Conservation (phyloP, 2,888 invertebrate species). For the Aphidius colemani region DNA sequence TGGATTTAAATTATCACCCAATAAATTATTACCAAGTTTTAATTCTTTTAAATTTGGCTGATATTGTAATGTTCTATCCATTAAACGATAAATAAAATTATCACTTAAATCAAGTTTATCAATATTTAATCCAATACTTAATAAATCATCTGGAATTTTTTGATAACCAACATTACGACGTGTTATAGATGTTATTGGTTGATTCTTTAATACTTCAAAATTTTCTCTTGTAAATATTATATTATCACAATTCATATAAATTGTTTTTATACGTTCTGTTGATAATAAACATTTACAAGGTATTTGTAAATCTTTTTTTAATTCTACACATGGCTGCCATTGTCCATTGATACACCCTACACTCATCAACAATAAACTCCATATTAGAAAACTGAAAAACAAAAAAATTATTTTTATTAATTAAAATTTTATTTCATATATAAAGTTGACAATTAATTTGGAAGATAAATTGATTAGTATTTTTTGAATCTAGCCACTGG, state of each 20-base stretch:
- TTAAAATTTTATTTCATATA: too few species aligned
- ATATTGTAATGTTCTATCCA: constrained; percentile 74
- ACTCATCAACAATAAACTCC: constrained; percentile 30
- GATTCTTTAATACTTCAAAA: constrained; percentile 76
- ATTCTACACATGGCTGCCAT: constrained; percentile 78
- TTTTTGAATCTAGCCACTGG: neutral
- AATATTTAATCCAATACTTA: constrained; percentile 67
- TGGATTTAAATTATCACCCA: constrained; percentile 88
- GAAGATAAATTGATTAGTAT: neutral
- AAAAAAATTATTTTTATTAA: neutral
- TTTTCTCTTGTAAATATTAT: constrained; percentile 82
- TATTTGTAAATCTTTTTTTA: constrained; percentile 75
- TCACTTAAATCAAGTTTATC: constrained; percentile 80
- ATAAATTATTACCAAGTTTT: constrained; percentile 77
- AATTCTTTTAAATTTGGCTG: constrained; percentile 72
- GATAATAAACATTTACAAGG: constrained; percentile 69
- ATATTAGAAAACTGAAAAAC: constrained; percentile 22
- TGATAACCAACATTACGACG: constrained; percentile 83
- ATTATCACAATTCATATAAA: constrained; percentile 81
- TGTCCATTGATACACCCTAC: constrained; percentile 35
- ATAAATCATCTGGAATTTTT: constrained; percentile 66
- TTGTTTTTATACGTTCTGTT: constrained; percentile 60
- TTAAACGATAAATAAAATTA: constrained; percentile 78
- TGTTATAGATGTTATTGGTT: constrained; percentile 79
- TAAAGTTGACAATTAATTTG: neutral